phyloP scores from a whole-genome alignment of 35 echinoderm and acorn worm species.

The Patiria miniata region DNA sequence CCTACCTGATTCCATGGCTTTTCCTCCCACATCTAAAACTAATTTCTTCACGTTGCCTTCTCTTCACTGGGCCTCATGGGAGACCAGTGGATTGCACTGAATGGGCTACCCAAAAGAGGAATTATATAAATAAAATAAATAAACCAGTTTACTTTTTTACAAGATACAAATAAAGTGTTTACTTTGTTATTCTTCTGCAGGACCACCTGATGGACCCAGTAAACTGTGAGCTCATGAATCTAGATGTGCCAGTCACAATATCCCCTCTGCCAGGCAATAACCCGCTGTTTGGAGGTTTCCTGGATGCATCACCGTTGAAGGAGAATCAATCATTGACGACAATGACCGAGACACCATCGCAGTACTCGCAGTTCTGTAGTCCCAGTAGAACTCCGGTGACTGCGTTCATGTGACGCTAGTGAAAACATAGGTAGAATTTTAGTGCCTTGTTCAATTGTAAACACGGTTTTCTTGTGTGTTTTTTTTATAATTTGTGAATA shows the following conservation, averaged over 20 bases:
- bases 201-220: slow-evolving; percentile 65
- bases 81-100: no score
- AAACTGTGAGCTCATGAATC: slow-evolving; percentile 56
- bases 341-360: slow-evolving; percentile 30
- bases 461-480: no score
- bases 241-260: slow-evolving; percentile 63
- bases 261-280: slow-evolving; percentile 30
- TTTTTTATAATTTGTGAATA: no score
- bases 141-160: no score
- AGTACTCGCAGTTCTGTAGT: slow-evolving; percentile 68
- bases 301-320: slow-evolving; percentile 67
- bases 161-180: neutral
- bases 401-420: slow-evolving; percentile 68
- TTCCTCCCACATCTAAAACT: no score
- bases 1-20: no score
- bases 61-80: no score
- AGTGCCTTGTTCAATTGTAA: no score
- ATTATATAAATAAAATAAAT: no score
- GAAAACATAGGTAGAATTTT: neutral
- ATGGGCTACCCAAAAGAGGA: no score
- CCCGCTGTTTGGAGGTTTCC: slow-evolving; percentile 28
- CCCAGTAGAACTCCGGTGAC: slow-evolving; percentile 69
- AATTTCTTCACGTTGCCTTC: no score
- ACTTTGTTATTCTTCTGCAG: slow-evolving; percentile 17
- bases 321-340: slow-evolving; percentile 28